Conservation (phyloP, 2,797 vertebrate species). For the Microctenopoma stevenorrisi region DNA sequence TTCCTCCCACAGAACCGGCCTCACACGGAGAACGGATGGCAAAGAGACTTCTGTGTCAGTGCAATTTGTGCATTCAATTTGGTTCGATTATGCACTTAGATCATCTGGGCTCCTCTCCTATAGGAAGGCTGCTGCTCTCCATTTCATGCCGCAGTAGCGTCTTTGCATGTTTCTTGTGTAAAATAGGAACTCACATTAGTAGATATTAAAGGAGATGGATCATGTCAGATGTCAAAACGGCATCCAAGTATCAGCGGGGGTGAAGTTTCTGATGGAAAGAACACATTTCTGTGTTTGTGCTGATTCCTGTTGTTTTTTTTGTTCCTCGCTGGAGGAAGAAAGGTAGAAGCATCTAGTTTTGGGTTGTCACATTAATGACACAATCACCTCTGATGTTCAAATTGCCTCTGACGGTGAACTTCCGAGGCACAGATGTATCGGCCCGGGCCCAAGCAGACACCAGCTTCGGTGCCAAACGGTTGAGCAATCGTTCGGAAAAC, state of each 20-base stretch:
- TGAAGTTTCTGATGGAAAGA: constrained; percentile 39
- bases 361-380: constrained; percentile 75
- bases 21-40: constrained; percentile 18
- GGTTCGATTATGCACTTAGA: constrained; percentile 46
- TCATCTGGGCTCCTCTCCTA: constrained; percentile 49
- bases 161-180: constrained; percentile 25
- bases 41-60: constrained; percentile 30
- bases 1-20: constrained; percentile 40
- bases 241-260: constrained; percentile 29
- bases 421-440: constrained; percentile 76
- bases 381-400: constrained; percentile 60
- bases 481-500: constrained; percentile 74
- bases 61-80: constrained; percentile 53
- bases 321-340: constrained; percentile 50
- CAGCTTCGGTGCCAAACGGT: constrained; percentile 63
- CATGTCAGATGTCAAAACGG: constrained; percentile 19
- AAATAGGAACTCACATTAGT: constrained; percentile 32
- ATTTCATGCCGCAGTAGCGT: constrained; percentile 15
- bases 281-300: constrained; percentile 50
- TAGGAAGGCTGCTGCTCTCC: constrained; percentile 36
- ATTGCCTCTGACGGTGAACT: constrained; percentile 76
- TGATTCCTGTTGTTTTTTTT: constrained; percentile 21
- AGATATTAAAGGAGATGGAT: constrained; percentile 50
- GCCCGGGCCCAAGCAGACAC: constrained; percentile 67
- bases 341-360: constrained; percentile 63